Evolutionary conservation across 2,888 invertebrate species (phyloP).

Genomic region (Sycophila texana): DNA sequence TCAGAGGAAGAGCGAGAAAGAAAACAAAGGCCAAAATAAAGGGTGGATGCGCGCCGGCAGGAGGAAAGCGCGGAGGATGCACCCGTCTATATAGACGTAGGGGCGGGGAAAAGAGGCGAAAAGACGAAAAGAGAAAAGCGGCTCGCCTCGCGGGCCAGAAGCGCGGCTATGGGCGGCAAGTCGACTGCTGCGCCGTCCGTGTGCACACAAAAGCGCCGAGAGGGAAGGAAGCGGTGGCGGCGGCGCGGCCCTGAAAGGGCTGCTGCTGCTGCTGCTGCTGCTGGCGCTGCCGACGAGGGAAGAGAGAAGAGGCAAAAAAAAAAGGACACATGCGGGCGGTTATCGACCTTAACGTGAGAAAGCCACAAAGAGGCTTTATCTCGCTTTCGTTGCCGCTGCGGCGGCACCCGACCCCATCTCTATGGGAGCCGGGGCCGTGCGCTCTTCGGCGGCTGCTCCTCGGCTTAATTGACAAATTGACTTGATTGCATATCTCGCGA

Average conservation of each 20-base stretch:
- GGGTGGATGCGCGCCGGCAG: background rate
- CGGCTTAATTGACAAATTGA: slow-evolving; percentile 62
- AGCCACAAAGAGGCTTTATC: slow-evolving; percentile 9
- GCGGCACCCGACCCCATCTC: too few relatives aligned
- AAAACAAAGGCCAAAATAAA: background rate
- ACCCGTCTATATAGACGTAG: background rate
- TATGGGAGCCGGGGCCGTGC: too few relatives aligned
- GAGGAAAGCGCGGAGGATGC: background rate
- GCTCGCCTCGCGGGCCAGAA: background rate
- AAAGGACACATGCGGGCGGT: slow-evolving; percentile 27
- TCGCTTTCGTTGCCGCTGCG: background rate
- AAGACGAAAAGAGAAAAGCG: too few relatives aligned
- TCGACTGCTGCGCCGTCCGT: slow-evolving; percentile 15
- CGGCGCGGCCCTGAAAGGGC: slow-evolving; percentile 25
- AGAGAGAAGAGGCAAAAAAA: background rate
- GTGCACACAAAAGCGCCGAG: too few relatives aligned
- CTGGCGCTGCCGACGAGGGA: background rate
- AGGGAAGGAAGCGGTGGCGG: too few relatives aligned
- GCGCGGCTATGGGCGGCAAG: background rate
- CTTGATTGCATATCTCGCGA: slow-evolving; percentile 57
- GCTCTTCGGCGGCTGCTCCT: slow-evolving; percentile 22
- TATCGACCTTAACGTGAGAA: slow-evolving; percentile 26
- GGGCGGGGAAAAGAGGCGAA: background rate
- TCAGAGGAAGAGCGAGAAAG: background rate
- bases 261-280: slow-evolving; percentile 17